These are phyloP conservation scores for Thamnaconus septentrionalis DNA, from an alignment of 2,113 vertebrate species.

Conservation along the genomic window DNA sequence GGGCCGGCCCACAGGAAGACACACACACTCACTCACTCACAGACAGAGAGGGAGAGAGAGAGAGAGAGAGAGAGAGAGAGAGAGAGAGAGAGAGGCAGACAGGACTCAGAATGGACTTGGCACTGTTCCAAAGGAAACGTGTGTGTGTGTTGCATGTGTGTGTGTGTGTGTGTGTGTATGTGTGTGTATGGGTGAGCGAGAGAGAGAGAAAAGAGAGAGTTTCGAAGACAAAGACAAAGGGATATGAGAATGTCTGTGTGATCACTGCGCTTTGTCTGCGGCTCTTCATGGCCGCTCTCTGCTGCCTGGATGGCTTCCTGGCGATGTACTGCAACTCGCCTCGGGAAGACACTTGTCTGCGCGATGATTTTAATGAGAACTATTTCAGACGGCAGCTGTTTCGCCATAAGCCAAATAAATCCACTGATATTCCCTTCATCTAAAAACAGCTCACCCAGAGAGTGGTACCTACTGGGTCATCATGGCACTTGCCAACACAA, in stretches of 20 bases:
- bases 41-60: slow-evolving; percentile 21
- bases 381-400: slow-evolving; percentile 65
- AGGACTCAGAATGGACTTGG: slow-evolving; percentile 41
- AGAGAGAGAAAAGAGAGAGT: background rate
- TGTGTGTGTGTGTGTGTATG: slow-evolving; percentile 15
- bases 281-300: too few relatives aligned
- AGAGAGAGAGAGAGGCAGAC: slow-evolving; percentile 17
- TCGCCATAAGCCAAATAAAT: slow-evolving; percentile 59
- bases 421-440: slow-evolving; percentile 49
- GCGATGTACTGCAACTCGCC: too few relatives aligned
- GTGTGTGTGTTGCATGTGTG: slow-evolving; percentile 18
- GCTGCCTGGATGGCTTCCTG: too few relatives aligned
- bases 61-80: background rate
- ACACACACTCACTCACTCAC: slow-evolving; percentile 2
- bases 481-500: slow-evolving; percentile 29
- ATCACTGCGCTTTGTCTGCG: slow-evolving; percentile 9
- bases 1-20: slow-evolving; percentile 45
- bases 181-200: background rate
- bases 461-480: slow-evolving; percentile 46
- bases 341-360: slow-evolving; percentile 25
- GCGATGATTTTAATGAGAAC: slow-evolving; percentile 37
- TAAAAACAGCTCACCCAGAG: slow-evolving; percentile 64
- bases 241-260: slow-evolving; percentile 1
- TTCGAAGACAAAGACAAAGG: slow-evolving; percentile 14
- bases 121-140: slow-evolving; percentile 33